These are phyloP conservation scores for Calliopsis andreniformis DNA, from an alignment of 1,140 invertebrate species.

Conservation along the genomic window DNA sequence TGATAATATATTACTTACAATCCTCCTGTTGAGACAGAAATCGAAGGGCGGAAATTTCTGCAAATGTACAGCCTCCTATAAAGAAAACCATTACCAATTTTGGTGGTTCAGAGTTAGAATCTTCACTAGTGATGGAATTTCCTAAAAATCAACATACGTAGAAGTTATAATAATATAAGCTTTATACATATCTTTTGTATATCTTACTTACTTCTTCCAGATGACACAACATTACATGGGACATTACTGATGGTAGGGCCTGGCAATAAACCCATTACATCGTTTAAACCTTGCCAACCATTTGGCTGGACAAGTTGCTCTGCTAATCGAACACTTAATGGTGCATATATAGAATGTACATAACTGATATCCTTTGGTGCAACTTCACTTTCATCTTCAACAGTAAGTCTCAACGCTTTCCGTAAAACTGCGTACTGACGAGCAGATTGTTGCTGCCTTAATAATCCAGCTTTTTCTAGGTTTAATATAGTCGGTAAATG, in stretches of 20 bases:
- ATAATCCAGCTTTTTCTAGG: slow-evolving; percentile 92
- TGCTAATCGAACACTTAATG: slow-evolving; percentile 93
- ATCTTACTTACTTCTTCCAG: slow-evolving; percentile 82
- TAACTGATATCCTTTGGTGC: slow-evolving; percentile 95
- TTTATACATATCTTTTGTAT: not conserved
- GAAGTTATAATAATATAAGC: not conserved
- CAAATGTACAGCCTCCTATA: slow-evolving; percentile 97
- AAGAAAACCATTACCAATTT: slow-evolving; percentile 96
- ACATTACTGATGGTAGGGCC: slow-evolving; percentile 81
- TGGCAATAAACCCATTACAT: slow-evolving; percentile 85
- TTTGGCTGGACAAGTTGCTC: slow-evolving; percentile 92
- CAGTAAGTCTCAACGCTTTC: slow-evolving; percentile 90
- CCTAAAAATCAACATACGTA: slow-evolving; percentile 69
- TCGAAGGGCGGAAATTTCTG: slow-evolving; percentile 95
- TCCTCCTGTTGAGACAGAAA: slow-evolving; percentile 96
- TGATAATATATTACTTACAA: slow-evolving; percentile 80
- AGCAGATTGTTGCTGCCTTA: slow-evolving; percentile 87
- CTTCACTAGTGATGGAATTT: slow-evolving; percentile 85
- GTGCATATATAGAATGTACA: slow-evolving; percentile 96
- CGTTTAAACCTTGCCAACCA: slow-evolving; percentile 89
- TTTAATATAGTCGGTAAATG: slow-evolving; percentile 92
- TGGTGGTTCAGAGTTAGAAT: slow-evolving; percentile 86
- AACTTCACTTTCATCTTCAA: slow-evolving; percentile 93
- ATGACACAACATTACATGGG: slow-evolving; percentile 61
- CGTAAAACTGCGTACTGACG: slow-evolving; percentile 87